These are phyloP conservation scores for Acarapis woodi DNA, from an alignment of 1,140 invertebrate genomes.

Conservation along the genomic window DNA sequence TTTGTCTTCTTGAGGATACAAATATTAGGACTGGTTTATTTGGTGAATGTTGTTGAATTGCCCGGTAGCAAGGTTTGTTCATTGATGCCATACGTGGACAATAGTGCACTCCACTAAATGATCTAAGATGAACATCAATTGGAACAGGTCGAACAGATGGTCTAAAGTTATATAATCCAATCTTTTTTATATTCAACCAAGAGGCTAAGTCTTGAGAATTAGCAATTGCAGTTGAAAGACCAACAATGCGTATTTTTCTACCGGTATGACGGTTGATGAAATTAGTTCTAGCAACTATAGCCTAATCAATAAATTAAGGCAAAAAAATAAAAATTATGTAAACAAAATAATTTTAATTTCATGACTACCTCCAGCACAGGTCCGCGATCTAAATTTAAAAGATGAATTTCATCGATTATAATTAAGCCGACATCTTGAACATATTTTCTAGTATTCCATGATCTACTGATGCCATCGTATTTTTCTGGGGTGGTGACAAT, in stretches of 20 bases:
- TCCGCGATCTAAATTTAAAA: conserved; percentile 41
- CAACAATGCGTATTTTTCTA: conserved; percentile 46
- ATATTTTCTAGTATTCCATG: conserved; percentile 71
- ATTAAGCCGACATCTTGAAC: conserved; percentile 70
- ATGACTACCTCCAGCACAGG: conserved; percentile 34
- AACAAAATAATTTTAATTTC: conserved; percentile 1
- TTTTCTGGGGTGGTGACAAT: conserved; percentile 57
- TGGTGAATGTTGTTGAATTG: conserved; percentile 38
- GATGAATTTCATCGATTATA: conserved; percentile 93
- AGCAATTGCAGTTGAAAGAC: conserved; percentile 83
- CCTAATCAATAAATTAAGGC: conserved; percentile 6
- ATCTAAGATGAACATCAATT: conserved; percentile 71
- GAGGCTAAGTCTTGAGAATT: conserved; percentile 87
- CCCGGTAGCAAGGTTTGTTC: conserved; percentile 93
- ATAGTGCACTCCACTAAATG: conserved; percentile 86
- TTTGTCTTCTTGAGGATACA: conserved; percentile 90
- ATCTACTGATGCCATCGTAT: conserved; percentile 44
- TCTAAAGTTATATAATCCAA: conserved; percentile 90
- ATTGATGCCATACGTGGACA: conserved; percentile 97
- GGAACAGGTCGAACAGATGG: conserved; percentile 83
- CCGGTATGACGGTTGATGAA: conserved; percentile 66
- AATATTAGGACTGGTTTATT: conserved; percentile 69
- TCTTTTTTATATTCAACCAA: conserved; percentile 59
- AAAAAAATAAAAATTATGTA: conserved; percentile 27
- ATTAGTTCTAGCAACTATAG: conserved; percentile 41